Conservation (phyloP, 2,113 vertebrate genomes). For the Poeciliopsis retropinna region DNA sequence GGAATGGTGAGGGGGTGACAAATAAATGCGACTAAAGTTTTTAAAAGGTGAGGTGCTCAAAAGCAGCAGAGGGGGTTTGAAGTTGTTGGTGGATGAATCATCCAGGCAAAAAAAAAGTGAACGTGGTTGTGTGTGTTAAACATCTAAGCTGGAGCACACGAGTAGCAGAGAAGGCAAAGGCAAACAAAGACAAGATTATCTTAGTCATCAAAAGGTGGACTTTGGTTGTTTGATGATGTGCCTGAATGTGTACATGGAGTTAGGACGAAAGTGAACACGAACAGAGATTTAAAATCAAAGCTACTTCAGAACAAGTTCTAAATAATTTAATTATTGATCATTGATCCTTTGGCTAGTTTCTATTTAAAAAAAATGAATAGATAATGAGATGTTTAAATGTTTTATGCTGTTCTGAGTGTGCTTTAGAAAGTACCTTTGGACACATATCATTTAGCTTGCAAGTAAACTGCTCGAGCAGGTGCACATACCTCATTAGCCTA, state of each 20-base stretch:
- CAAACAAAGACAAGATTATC: slow-evolving; percentile 32
- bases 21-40: slow-evolving; percentile 20
- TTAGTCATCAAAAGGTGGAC: slow-evolving; percentile 51
- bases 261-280: slow-evolving; percentile 12
- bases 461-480: slow-evolving; percentile 24
- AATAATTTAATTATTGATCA: background rate
- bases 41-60: slow-evolving; percentile 18
- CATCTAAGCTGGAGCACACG: slow-evolving; percentile 37
- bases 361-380: too few relatives aligned
- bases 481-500: slow-evolving; percentile 65
- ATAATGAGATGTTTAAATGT: background rate
- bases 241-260: slow-evolving; percentile 29
- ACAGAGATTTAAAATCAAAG: background rate
- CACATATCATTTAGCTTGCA: background rate
- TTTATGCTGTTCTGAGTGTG: background rate
- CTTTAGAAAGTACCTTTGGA: background rate
- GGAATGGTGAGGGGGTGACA: slow-evolving; percentile 13
- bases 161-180: slow-evolving; percentile 30
- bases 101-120: slow-evolving; percentile 12
- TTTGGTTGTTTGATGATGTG: slow-evolving; percentile 43
- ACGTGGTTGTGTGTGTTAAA: slow-evolving; percentile 28
- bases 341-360: too few relatives aligned
- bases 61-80: slow-evolving; percentile 16
- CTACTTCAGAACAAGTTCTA: background rate
- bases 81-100: slow-evolving; percentile 37